Evolutionary conservation across 2,888 invertebrate genomes (phyloP).

Genomic region (Melanargia galathea): DNA sequence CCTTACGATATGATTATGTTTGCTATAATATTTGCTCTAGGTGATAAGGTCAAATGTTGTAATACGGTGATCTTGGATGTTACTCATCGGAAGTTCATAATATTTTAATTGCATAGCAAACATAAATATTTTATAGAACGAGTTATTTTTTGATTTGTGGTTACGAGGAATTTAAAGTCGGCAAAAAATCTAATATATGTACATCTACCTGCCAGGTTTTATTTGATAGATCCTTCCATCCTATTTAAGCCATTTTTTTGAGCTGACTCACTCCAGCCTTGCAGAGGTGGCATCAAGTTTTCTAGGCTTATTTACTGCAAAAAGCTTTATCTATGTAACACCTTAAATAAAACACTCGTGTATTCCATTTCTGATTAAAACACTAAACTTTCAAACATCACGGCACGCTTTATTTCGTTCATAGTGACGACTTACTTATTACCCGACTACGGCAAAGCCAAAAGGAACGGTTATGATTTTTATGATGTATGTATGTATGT

Average conservation of each 20-base stretch:
- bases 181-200: not conserved
- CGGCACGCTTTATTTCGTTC: no score
- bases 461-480: no score
- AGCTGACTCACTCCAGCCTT: not conserved
- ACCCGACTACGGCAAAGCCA: no score
- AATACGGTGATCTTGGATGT: not conserved
- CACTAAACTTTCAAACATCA: no score
- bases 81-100: not conserved
- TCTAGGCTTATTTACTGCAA: no score
- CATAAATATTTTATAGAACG: not conserved
- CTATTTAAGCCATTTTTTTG: not conserved
- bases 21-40: not conserved
- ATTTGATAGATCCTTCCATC: conserved; percentile 20
- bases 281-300: not conserved
- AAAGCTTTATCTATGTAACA: no score
- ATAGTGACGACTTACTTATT: no score
- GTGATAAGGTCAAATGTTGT: not conserved
- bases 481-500: no score
- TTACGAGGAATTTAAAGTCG: not conserved
- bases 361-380: no score
- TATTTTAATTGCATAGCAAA: not conserved
- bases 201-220: not conserved
- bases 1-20: no score
- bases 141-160: not conserved
- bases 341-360: no score